Conservation (phyloP, 2,113 vertebrate species). For the Carollia perspicillata region DNA sequence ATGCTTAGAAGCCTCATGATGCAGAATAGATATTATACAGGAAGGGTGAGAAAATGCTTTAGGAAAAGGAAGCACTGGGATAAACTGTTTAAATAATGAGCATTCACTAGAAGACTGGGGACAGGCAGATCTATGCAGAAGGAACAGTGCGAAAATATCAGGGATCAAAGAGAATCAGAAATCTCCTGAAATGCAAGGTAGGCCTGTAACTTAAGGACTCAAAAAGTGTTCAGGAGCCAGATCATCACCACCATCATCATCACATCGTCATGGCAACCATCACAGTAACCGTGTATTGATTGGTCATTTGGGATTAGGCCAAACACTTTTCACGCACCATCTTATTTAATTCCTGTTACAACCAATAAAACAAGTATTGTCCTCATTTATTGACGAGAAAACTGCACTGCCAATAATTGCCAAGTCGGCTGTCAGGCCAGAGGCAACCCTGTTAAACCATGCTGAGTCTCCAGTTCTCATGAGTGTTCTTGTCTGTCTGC, state of each 20-base stretch:
- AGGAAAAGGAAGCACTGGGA: not conserved
- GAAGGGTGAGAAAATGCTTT: not conserved
- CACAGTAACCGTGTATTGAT: not conserved
- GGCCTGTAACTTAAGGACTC: not conserved
- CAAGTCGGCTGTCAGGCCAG: not conserved
- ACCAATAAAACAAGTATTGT: not conserved
- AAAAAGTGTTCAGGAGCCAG: not conserved
- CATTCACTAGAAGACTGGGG: not conserved
- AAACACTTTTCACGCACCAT: not conserved
- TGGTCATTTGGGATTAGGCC: not conserved
- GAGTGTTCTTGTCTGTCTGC: not conserved
- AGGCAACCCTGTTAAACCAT: too few species aligned
- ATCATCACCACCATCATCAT: not conserved
- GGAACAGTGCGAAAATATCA: not conserved
- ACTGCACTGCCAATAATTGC: not conserved
- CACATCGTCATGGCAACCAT: not conserved
- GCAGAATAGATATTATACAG: not conserved
- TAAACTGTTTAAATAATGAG: not conserved
- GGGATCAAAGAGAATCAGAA: not conserved
- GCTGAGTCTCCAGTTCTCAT: not conserved
- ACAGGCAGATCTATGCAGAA: not conserved
- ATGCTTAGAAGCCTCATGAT: not conserved
- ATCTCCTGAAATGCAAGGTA: not conserved
- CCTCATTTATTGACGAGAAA: not conserved
- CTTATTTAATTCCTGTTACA: not conserved